Percentiles rank a stretch among this genome's conserved stretches.
Evolutionary conservation across 2,888 invertebrate species (phyloP).

Genomic region (Apoderus coryli): DNA sequence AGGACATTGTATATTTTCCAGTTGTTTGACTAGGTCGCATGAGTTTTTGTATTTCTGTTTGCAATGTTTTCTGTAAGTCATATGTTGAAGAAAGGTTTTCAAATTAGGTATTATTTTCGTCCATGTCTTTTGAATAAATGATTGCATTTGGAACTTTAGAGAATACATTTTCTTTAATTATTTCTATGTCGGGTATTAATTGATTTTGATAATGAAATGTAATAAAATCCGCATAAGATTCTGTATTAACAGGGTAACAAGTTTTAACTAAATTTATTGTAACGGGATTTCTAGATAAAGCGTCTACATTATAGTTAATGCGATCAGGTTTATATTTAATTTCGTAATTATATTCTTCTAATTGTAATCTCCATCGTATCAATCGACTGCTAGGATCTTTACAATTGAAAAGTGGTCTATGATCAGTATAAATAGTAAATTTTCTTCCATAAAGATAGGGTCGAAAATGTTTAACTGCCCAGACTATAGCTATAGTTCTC

Average conservation of each 20-base stretch:
- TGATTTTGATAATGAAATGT: constrained; percentile 9
- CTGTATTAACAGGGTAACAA: no score
- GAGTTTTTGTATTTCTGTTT: no score
- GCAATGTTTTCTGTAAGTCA: constrained; percentile 8
- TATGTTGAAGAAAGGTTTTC: constrained; percentile 6
- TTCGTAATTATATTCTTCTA: constrained; percentile 25
- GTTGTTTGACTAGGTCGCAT: no score
- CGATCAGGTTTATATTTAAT: constrained; percentile 23
- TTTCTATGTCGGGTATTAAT: constrained; percentile 6
- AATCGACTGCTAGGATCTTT: constrained; percentile 23
- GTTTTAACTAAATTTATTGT: no score
- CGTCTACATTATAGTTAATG: constrained; percentile 23
- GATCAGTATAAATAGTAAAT: constrained; percentile 28
- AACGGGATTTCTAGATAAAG: constrained; percentile 12
- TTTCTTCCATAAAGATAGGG: constrained; percentile 24
- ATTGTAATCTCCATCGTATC: constrained; percentile 21
- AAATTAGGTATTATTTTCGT: constrained; percentile 9
- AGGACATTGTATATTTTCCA: no score
- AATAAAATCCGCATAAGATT: constrained; percentile 8
- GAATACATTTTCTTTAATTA: constrained; percentile 11
- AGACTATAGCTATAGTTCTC: constrained; percentile 22
- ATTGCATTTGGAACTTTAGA: constrained; percentile 10
- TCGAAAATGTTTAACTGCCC: constrained; percentile 16
- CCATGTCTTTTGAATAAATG: constrained; percentile 10
- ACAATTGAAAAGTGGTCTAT: constrained; percentile 24